phyloP scores from a whole-genome alignment of 2,797 vertebrate genomes.

The Diplodus sargus region DNA sequence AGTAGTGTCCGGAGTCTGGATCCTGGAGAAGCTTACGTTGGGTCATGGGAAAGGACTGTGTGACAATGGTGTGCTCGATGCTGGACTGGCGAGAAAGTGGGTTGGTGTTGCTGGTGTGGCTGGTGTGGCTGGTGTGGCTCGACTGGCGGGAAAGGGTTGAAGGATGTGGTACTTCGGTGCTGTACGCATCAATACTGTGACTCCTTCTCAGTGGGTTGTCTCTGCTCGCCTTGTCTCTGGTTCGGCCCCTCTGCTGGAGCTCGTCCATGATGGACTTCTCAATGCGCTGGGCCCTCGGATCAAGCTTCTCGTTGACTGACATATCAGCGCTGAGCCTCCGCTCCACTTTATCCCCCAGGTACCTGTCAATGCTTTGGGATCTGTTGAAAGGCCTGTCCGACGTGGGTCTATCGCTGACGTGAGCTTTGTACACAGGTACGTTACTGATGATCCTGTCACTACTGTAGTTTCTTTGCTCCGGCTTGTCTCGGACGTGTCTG shows the following conservation, averaged over 20 bases:
- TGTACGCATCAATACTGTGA: conserved; percentile 74
- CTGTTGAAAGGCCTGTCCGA: conserved; percentile 51
- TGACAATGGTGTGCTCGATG: conserved; percentile 77
- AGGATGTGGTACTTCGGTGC: conserved; percentile 34
- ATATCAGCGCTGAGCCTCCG: conserved; percentile 53
- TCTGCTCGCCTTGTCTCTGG: conserved; percentile 59
- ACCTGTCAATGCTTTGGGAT: conserved; percentile 73
- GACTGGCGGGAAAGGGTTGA: conserved; percentile 62
- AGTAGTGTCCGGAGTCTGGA: conserved; percentile 95
- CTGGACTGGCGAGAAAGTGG: conserved; percentile 78
- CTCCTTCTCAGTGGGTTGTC: conserved; percentile 70
- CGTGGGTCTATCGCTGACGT: conserved; percentile 35
- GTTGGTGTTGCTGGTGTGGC: conserved; percentile 59
- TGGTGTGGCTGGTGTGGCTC: conserved; percentile 63
- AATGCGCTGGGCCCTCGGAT: conserved; percentile 67
- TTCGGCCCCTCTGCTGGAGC: conserved; percentile 76
- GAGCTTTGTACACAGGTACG: conserved; percentile 78
- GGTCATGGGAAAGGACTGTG: conserved; percentile 87
- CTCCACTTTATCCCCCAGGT: conserved; percentile 58
- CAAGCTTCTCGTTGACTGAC: conserved; percentile 53
- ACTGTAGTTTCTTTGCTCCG: conserved; percentile 67
- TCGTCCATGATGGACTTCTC: conserved; percentile 78
- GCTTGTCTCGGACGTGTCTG: conserved; percentile 52
- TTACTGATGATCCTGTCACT: conserved; percentile 76
- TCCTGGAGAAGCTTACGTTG: conserved; percentile 96